Conservation (phyloP, 2,797 vertebrate species). For the Pempheris klunzingeri region DNA sequence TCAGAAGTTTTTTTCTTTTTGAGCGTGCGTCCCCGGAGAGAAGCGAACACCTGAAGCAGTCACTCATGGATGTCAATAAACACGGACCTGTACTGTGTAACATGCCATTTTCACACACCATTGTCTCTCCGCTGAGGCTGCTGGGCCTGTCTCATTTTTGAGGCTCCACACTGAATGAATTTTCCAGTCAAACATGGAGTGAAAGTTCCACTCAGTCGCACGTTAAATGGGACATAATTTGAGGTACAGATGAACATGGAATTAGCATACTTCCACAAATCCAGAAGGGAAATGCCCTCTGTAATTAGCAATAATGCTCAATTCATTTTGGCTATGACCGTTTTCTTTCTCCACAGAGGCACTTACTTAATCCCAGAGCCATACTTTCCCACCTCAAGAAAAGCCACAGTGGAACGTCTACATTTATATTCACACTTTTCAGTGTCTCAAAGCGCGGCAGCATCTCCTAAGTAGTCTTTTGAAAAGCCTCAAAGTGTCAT, state of each 20-base stretch:
- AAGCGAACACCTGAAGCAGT: conserved; percentile 70
- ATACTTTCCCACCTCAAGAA: conserved; percentile 57
- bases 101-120: conserved; percentile 47
- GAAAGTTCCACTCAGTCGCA: conserved; percentile 70
- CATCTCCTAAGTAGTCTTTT: conserved; percentile 66
- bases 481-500: conserved; percentile 72
- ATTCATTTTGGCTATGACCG: conserved; percentile 46
- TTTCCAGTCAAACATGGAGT: conserved; percentile 72
- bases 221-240: conserved; percentile 73
- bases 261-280: conserved; percentile 68
- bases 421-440: conserved; percentile 54
- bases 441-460: conserved; percentile 49
- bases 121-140: conserved; percentile 62
- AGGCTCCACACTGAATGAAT: conserved; percentile 54
- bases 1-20: conserved; percentile 37
- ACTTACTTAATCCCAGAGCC: conserved; percentile 53
- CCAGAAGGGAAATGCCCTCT: conserved; percentile 61
- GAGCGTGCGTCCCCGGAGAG: conserved; percentile 55
- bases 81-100: conserved; percentile 39
- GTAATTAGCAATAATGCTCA: conserved; percentile 68
- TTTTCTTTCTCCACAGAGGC: conserved; percentile 44
- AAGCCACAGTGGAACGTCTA: conserved; percentile 51
- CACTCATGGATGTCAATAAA: conserved; percentile 72
- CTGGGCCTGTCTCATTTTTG: conserved; percentile 41
- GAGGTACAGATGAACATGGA: conserved; percentile 68